Evolutionary conservation across 2,888 invertebrate species (phyloP), one percentile per base, ranked within the genome.

Genomic region (Drosophila mayaguana): DNA sequence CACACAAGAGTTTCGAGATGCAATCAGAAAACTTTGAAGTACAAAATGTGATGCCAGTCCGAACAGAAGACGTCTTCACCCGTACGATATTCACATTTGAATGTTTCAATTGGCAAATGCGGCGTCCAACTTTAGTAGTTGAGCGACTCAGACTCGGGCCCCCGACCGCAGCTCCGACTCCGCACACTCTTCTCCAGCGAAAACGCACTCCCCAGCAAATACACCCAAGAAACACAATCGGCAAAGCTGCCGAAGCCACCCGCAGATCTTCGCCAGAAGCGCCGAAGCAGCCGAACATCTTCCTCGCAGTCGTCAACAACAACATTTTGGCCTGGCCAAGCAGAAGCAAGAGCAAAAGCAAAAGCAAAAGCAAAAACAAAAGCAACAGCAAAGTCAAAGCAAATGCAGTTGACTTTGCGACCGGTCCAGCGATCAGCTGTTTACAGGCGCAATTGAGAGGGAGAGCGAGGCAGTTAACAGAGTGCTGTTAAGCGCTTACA

Each of bases 1-100:
- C 48, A 64, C 68, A 66, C 57, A 55, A 68, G 46, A 65, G 34
- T 62, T 61, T 54, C 22, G 51, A 60, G 53, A 60, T 51, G 12
- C 25, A 65, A 57, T 46, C n/a, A 60, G 38, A 60, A 57, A 63
- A 42, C 16, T 56, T 63, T 48, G 40, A 63, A 63, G 25, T 74
- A 61, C 65, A 71, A 68, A 78, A 65, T 74, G 78, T 70, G 79
- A 78, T 89, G 78, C 85, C 74, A 80, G 80, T 78, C 81, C 88
- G 86, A 80, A 86, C 79, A 82, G 86, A 87, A 88, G 83, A 91
- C 92, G 92, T 93, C 92, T 93, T 92, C 90, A 90, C 93, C 90
- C 92, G 91, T 91, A 91, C 93, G 93, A 91, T 92, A 93, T 91
- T 92, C 92, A 92, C 92, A 92, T 92, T 92, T 91, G 92, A 93